Evolutionary conservation across 2,113 vertebrate genomes (phyloP), one percentile per base, ranked within the genome.

Genomic region (Bos indicus): DNA sequence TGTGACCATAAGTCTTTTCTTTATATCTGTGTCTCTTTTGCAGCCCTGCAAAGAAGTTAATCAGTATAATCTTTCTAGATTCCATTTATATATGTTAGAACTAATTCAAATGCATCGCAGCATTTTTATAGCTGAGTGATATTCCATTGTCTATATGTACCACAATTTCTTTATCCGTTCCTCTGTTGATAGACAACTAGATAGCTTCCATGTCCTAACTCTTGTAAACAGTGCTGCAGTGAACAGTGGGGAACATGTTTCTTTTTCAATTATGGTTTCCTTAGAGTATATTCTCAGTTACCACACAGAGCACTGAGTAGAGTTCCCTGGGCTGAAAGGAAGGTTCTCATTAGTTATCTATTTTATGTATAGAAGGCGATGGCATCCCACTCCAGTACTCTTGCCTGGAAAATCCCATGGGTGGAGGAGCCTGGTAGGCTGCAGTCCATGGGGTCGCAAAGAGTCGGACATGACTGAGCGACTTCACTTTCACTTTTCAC

Each of bases 91-190:
- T 40, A 23, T 43, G 71, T 74, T 74, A 74, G 21, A 43, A 25
- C 71, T 14, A 74, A 43, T 74, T 25, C 36, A 43, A 43, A 74
- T 74, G 36, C 21, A 74, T 43, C 23, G 4, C 71, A 74, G 36
- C 36, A 74, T 26, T 77, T 77, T 77, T 77, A 77, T 77, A 77
- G 71, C 36, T 43, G 71, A 77, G 71, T 77, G 40, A 77, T 77
- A 43, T 4, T 26, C 6, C 40, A 43, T 43, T 77, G 23, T 43
- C 19, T 77, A 4, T 43, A 77, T 43, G 40, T 13, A 43, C 71
- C 71, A 43, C 40, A 43, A 0, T 77, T 77, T 77, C 40, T 43
- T 43, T 26, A 77, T 77, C 12, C 0, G 0, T 77, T 43, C 23
- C 2, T 77, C 23, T 77, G 23, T 77, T 43, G 40, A 43, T 43